Conservation (phyloP, 2,888 invertebrate genomes). For the Tenthredo mesomela region DNA sequence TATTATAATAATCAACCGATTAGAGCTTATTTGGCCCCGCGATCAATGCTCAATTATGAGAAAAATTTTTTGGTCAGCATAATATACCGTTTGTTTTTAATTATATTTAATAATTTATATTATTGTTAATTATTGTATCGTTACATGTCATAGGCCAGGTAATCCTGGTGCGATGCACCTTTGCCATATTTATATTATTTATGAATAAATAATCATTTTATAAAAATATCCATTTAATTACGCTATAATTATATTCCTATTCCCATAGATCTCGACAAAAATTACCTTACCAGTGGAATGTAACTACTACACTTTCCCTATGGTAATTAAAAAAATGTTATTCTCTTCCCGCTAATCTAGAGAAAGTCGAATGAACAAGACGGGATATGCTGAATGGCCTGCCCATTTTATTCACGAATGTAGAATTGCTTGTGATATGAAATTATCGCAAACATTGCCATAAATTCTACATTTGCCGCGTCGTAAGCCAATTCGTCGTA, state of each 20-base stretch:
- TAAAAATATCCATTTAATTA: slow-evolving; percentile 54
- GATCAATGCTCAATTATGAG: slow-evolving; percentile 40
- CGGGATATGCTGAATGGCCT: slow-evolving; percentile 1
- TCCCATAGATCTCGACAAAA: background rate
- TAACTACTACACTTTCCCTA: slow-evolving; percentile 23
- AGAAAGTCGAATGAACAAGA: slow-evolving; percentile 31
- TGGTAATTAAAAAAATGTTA: slow-evolving; percentile 34
- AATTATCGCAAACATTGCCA: background rate
- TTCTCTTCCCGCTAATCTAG: background rate
- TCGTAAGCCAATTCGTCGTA: background rate
- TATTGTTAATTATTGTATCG: slow-evolving; percentile 58
- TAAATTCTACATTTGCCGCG: background rate
- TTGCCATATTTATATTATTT: slow-evolving; percentile 72
- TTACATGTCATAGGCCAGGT: slow-evolving; percentile 43
- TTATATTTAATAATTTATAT: slow-evolving; percentile 65
- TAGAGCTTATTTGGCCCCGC: background rate
- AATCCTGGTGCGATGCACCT: slow-evolving; percentile 37
- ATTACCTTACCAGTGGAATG: background rate
- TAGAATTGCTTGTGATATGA: background rate
- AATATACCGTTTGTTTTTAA: slow-evolving; percentile 48
- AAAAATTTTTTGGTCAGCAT: slow-evolving; percentile 25
- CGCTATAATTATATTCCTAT: background rate
- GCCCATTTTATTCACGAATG: background rate
- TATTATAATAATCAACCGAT: slow-evolving; percentile 9
- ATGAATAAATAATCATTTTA: slow-evolving; percentile 72